These are phyloP conservation scores for Choreutis nemorana DNA, from an alignment of 2,888 invertebrate species.

Conservation along the genomic window DNA sequence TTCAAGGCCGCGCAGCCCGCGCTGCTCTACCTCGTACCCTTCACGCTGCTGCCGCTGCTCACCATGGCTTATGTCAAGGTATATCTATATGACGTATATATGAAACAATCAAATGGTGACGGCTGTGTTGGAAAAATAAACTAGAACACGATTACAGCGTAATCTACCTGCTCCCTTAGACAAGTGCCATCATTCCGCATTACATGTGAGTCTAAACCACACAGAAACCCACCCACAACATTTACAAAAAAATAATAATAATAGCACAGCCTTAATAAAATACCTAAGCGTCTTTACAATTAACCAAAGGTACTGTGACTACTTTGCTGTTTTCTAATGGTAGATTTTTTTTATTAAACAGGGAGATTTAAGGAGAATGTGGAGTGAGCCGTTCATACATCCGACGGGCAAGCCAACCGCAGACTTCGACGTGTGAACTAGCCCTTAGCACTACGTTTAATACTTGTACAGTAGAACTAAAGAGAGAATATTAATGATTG, in stretches of 20 bases:
- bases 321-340: not conserved
- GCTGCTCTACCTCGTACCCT: slow-evolving; percentile 95
- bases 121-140: slow-evolving; percentile 4
- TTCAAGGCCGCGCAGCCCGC: slow-evolving; percentile 99
- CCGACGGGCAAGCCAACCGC: slow-evolving; percentile 72
- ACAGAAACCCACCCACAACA: no score
- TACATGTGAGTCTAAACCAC: not conserved
- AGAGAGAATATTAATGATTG: no score
- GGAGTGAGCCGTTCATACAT: slow-evolving; percentile 95
- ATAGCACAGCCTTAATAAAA: not conserved
- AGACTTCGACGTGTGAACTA: slow-evolving; percentile 64
- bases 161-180: not conserved
- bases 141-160: not conserved
- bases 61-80: slow-evolving; percentile 99
- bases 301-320: not conserved
- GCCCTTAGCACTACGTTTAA: no score
- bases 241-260: not conserved
- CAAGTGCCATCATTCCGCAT: not conserved
- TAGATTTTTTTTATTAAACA: slow-evolving; percentile 32
- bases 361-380: slow-evolving; percentile 97
- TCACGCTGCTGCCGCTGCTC: slow-evolving; percentile 93
- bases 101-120: no score
- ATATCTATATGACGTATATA: not conserved
- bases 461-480: no score
- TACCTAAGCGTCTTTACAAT: not conserved